A percentile compares a stretch with the other conserved stretches of the same genome.
phyloP scores from a whole-genome alignment of 2,888 invertebrate genomes.

The Pollenia amentaria region DNA sequence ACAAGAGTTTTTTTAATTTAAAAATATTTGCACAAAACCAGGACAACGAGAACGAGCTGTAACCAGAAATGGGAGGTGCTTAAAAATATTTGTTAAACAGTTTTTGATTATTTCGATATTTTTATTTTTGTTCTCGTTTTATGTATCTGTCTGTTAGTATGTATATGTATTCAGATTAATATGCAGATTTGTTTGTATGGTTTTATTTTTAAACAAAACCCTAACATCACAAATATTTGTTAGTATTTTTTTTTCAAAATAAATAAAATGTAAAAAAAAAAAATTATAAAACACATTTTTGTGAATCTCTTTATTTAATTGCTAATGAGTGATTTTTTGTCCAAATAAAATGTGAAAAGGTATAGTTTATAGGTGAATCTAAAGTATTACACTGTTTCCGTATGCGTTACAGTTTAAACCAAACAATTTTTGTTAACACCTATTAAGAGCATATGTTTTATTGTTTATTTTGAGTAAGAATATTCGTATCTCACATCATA shows the following conservation, averaged over 20 bases:
- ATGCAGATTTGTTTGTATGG: background rate
- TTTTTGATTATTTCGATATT: slow-evolving; percentile 43
- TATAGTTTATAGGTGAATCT: background rate
- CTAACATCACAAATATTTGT: slow-evolving; percentile 46
- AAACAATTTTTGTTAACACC: too few species aligned
- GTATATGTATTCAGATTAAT: background rate
- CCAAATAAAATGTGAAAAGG: background rate
- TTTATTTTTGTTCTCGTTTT: background rate
- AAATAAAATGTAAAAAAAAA: slow-evolving; percentile 3
- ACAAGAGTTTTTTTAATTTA: slow-evolving; percentile 59
- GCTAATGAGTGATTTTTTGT: slow-evolving; percentile 12
- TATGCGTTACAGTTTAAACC: too few species aligned
- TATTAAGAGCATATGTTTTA: too few species aligned
- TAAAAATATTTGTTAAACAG: slow-evolving; percentile 13
- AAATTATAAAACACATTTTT: background rate
- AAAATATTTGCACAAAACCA: slow-evolving; percentile 43
- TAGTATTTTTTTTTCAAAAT: background rate
- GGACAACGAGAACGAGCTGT: slow-evolving; percentile 4
- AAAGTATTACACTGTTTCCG: too few species aligned
- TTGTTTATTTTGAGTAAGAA: too few species aligned
- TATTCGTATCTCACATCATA: too few species aligned
- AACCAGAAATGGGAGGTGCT: slow-evolving; percentile 8
- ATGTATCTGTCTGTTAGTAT: background rate
- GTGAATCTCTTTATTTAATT: slow-evolving; percentile 32
- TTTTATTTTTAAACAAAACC: slow-evolving; percentile 20